phyloP scores from a whole-genome alignment of 2,888 invertebrate genomes.

The Drosophila percnosoma region DNA sequence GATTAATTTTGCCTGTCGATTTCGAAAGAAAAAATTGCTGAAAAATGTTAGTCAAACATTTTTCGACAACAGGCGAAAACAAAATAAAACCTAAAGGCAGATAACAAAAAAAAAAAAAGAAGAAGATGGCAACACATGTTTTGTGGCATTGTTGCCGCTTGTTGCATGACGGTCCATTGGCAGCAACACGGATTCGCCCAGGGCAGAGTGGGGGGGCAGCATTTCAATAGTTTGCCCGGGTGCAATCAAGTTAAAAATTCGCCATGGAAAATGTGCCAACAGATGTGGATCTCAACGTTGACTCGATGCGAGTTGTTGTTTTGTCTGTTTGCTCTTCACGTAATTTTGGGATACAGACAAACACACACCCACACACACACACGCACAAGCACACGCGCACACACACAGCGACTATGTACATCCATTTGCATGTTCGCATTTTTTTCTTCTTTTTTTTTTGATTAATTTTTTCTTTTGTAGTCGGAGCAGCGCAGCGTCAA shows the following conservation, averaged over 20 bases:
- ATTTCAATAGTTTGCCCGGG: slow-evolving; percentile 47
- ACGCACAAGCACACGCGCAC: slow-evolving; percentile 1
- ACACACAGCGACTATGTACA: slow-evolving; percentile 13
- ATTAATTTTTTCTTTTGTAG: slow-evolving; percentile 58
- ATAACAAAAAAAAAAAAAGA: background rate
- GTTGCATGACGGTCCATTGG: slow-evolving; percentile 69
- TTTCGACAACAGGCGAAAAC: slow-evolving; percentile 14
- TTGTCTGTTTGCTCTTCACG: slow-evolving; percentile 11
- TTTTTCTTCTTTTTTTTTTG: slow-evolving; percentile 61
- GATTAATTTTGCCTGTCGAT: slow-evolving; percentile 1
- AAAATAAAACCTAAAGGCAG: background rate
- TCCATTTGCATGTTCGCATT: slow-evolving; percentile 49
- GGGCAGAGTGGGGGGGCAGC: background rate
- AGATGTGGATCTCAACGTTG: slow-evolving; percentile 55
- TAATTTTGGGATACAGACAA: slow-evolving; percentile 37
- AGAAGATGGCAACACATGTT: slow-evolving; percentile 54
- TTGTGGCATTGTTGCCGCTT: slow-evolving; percentile 55
- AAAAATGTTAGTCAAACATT: slow-evolving; percentile 38
- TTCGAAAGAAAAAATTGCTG: slow-evolving; percentile 1
- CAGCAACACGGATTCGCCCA: slow-evolving; percentile 56
- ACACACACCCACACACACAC: slow-evolving; percentile 7
- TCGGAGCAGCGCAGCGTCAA: slow-evolving; percentile 29
- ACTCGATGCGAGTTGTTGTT: slow-evolving; percentile 15
- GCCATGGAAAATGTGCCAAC: slow-evolving; percentile 68
- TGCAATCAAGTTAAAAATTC: slow-evolving; percentile 69